Percentiles rank a stretch among this genome's conserved stretches.
Conservation (phyloP, 2,888 invertebrate genomes). For the Eulithis testata region DNA sequence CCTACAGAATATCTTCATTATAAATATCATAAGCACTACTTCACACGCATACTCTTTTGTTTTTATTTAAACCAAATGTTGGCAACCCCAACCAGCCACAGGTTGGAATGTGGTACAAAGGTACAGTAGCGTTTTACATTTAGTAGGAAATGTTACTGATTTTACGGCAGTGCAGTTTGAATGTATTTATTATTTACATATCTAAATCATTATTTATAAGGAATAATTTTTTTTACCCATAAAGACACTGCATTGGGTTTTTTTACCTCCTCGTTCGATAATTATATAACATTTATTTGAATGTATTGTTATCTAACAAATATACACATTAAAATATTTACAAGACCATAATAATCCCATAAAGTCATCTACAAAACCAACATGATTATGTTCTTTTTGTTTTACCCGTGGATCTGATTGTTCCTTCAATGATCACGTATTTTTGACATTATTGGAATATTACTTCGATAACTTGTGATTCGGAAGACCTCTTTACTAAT, state of each 20-base stretch:
- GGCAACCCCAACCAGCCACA: conserved; percentile 42
- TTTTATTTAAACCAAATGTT: not conserved
- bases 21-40: conserved; percentile 1
- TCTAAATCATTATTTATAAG: too few species aligned
- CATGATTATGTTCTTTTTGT: not conserved
- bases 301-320: not conserved
- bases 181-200: not conserved
- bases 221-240: too few species aligned
- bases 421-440: too few species aligned
- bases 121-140: conserved; percentile 36
- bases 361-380: conserved; percentile 2
- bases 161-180: not conserved
- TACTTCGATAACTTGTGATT: too few species aligned
- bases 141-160: not conserved
- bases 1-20: conserved; percentile 1
- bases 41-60: not conserved
- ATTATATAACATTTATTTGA: not conserved
- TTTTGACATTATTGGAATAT: too few species aligned
- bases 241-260: too few species aligned
- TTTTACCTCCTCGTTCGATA: not conserved
- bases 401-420: not conserved
- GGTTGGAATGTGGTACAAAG: conserved; percentile 64
- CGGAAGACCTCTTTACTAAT: too few species aligned
- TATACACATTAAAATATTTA: conserved; percentile 10
- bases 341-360: not conserved